Conservation (phyloP, 2,888 invertebrate genomes). For the Hipparchia sbordonii region DNA sequence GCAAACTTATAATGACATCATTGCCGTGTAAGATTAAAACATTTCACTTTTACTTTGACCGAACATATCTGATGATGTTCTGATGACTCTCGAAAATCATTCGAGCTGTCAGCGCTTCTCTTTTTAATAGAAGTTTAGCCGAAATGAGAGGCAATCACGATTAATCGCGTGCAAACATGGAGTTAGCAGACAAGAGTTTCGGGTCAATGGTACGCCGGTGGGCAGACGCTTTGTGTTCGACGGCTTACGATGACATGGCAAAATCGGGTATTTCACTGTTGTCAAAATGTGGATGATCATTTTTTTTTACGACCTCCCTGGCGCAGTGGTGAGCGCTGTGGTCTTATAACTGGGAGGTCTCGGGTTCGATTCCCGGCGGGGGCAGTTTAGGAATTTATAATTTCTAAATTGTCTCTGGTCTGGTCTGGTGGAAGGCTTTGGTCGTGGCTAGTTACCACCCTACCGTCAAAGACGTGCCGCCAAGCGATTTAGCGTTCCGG, state of each 20-base stretch:
- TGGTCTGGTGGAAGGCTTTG: no score
- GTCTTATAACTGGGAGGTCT: no score
- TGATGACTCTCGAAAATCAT: slow-evolving; percentile 14
- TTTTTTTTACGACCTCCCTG: no score
- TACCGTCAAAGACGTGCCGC: no score
- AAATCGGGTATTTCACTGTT: neutral
- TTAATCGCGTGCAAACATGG: slow-evolving; percentile 29
- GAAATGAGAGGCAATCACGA: slow-evolving; percentile 30
- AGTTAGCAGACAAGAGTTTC: slow-evolving; percentile 25
- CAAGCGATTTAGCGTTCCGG: no score
- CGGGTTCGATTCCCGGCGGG: no score
- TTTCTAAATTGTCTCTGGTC: no score
- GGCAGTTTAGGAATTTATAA: no score
- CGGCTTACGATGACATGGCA: slow-evolving; percentile 23
- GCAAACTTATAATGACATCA: slow-evolving; percentile 1
- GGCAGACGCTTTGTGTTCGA: slow-evolving; percentile 24
- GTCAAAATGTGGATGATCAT: no score
- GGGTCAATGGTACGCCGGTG: slow-evolving; percentile 28
- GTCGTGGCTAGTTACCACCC: no score
- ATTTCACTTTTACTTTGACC: slow-evolving; percentile 24
- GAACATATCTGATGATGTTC: slow-evolving; percentile 5
- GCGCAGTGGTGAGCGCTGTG: no score
- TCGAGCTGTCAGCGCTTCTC: slow-evolving; percentile 11
- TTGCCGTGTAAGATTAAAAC: slow-evolving; percentile 8
- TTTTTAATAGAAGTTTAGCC: slow-evolving; percentile 24